Base-by-base conservation (phyloP, 2,888 invertebrate species). In the Hipparchia semele region DNA sequence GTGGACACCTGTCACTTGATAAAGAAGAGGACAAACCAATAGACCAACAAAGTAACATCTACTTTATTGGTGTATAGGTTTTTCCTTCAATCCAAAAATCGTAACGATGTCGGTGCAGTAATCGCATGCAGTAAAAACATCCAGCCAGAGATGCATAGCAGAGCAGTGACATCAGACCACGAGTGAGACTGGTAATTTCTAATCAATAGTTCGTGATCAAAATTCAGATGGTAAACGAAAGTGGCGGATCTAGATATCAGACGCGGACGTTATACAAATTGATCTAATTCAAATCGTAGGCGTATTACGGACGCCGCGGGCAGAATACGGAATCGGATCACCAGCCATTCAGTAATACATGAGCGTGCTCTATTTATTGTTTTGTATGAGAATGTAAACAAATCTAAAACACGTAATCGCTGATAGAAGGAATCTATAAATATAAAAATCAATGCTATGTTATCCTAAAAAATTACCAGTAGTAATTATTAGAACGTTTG, bases 191-290 rank as follows among this genome's bases (percentile, higher is more conserved):
- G 80, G 84, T 86, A 88, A 85, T 91, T 91, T 90, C 90, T 90
- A 90, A 90, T 88, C 88, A 87, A 87, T 86, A 81, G 80, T 60
- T 77, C 90, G 89, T 90, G 90, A 82, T 78, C 82, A 76, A 83
- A 84, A 90, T 90, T 82, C 77, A 83, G 83, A 88, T 85, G 77
- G 72, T 77, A 87, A 88, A 87, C 80, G 90, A 90, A 91, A 91
- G 90, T 86, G 84, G 79, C 86, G 87, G 87, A 90, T 89, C 86
- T 86, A 84, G 84, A 83, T 87, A 85, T 80, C 74, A 78, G 74
- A 81, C 84, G 83, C 80, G 78, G 77, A 77, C 78, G 81, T 77
- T 79, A 74, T 80, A 79, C 80, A 74, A 79, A 81, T 78, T 70
- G 76, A 65, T 62, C 75, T 77, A 76, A 75, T 76, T 76, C 76